Evolutionary conservation across 2,113 vertebrate genomes (phyloP).

Genomic region (Spheniscus mendiculus): DNA sequence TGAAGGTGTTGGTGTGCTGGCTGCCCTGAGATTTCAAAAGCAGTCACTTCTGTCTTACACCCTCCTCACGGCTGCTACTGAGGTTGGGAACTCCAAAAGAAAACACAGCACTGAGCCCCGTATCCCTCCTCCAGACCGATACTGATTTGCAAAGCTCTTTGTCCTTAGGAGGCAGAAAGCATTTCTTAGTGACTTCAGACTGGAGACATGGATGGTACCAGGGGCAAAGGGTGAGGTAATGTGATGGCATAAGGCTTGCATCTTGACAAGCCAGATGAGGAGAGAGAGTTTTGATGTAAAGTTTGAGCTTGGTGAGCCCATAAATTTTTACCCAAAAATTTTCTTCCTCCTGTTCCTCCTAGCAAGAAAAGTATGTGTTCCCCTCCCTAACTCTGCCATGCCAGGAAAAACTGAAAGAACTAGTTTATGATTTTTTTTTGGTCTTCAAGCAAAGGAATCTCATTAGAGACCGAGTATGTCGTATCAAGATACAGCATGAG

Average conservation of each 20-base stretch:
- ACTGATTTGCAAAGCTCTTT: background rate
- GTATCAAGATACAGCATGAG: background rate
- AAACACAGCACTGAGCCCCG: background rate
- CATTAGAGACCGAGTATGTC: background rate
- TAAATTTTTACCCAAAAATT: background rate
- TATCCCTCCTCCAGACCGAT: background rate
- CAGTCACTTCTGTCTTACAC: background rate
- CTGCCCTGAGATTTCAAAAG: background rate
- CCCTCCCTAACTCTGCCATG: background rate
- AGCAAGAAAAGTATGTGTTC: background rate
- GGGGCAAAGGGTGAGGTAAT: background rate
- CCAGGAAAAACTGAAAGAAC: background rate
- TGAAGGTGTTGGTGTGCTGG: background rate
- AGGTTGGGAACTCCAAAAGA: background rate
- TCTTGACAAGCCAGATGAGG: background rate
- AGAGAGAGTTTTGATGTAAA: background rate
- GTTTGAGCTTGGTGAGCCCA: background rate
- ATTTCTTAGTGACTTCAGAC: background rate
- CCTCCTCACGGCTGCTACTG: background rate
- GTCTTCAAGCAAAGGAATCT: background rate
- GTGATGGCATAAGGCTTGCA: background rate
- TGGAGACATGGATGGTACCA: background rate
- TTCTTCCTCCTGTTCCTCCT: background rate
- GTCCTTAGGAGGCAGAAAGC: background rate
- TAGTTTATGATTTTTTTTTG: background rate